A percentile compares a stretch with the other conserved stretches of the same genome.
Evolutionary conservation across 2,113 vertebrate species (phyloP).

Genomic region (Mastomys coucha): DNA sequence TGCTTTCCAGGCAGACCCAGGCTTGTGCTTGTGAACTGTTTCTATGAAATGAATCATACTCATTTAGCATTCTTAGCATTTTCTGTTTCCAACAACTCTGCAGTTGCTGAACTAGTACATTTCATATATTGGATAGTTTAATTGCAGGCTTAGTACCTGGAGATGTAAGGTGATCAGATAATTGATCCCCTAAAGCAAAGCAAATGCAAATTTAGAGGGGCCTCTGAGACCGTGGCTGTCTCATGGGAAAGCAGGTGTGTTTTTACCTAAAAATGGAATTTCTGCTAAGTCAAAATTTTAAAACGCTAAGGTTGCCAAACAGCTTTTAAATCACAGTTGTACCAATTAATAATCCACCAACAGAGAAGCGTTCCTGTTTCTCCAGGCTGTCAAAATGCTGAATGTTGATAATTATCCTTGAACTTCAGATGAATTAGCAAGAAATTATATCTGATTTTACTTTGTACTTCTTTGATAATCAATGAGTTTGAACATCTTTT

Average conservation of each 20-base stretch:
- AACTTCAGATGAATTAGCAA: constrained; percentile 34
- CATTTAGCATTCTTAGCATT: constrained; percentile 47
- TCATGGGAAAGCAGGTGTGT: constrained; percentile 9
- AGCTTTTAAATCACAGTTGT: background rate
- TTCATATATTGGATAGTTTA: background rate
- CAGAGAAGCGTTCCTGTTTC: background rate
- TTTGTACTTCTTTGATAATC: constrained; percentile 26
- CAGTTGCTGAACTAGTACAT: background rate
- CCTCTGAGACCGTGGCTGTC: background rate
- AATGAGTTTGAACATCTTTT: constrained; percentile 16
- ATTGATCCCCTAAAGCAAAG: background rate
- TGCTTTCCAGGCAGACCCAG: background rate
- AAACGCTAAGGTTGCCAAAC: background rate
- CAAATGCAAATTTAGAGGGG: background rate
- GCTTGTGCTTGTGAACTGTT: background rate
- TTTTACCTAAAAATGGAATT: constrained; percentile 51
- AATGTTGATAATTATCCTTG: background rate
- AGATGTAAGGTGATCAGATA: constrained; percentile 20
- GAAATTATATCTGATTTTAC: constrained; percentile 34
- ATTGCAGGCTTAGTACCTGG: constrained; percentile 5
- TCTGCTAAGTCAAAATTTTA: constrained; percentile 14
- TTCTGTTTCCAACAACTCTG: background rate
- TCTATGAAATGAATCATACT: constrained; percentile 43
- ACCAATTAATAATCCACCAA: background rate
- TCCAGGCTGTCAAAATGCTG: background rate